Evolutionary conservation across 1,140 invertebrate species (phyloP).

Genomic region (Tachypleus tridentatus): DNA sequence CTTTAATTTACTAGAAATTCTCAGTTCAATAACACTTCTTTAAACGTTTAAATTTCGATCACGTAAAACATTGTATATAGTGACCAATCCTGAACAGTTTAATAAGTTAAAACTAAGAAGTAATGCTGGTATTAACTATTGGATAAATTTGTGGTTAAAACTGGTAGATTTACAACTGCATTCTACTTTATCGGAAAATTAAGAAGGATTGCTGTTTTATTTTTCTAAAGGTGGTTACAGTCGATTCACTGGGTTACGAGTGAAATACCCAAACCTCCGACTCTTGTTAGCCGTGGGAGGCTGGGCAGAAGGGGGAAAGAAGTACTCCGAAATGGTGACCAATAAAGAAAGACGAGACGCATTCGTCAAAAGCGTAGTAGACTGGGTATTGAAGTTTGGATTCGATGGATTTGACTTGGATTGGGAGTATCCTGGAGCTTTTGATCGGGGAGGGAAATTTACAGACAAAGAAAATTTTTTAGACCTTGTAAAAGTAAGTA

Average conservation of each 20-base stretch:
- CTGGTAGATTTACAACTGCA: no score
- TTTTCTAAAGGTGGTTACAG: constrained; percentile 48
- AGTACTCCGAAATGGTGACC: constrained; percentile 33
- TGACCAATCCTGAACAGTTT: no score
- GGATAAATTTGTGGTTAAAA: no score
- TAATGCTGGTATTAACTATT: no score
- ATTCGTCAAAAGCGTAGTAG: constrained; percentile 30
- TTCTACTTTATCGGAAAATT: no score
- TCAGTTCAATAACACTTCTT: no score
- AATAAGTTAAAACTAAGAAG: no score
- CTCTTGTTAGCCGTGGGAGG: constrained; percentile 61
- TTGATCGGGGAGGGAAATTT: constrained; percentile 67
- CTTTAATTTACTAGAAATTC: no score
- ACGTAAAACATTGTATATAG: no score
- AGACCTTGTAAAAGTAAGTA: constrained; percentile 50
- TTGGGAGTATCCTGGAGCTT: constrained; percentile 54
- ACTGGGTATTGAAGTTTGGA: constrained; percentile 28
- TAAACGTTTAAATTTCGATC: no score
- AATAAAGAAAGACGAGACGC: constrained; percentile 20
- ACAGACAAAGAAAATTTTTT: constrained; percentile 56
- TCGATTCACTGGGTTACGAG: constrained; percentile 63
- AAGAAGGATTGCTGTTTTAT: not conserved
- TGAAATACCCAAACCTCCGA: constrained; percentile 58
- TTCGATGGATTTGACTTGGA: constrained; percentile 37
- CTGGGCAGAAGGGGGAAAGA: constrained; percentile 30